Evolutionary conservation across 2,797 vertebrate genomes (phyloP).

Genomic region (Sciurus carolinensis): DNA sequence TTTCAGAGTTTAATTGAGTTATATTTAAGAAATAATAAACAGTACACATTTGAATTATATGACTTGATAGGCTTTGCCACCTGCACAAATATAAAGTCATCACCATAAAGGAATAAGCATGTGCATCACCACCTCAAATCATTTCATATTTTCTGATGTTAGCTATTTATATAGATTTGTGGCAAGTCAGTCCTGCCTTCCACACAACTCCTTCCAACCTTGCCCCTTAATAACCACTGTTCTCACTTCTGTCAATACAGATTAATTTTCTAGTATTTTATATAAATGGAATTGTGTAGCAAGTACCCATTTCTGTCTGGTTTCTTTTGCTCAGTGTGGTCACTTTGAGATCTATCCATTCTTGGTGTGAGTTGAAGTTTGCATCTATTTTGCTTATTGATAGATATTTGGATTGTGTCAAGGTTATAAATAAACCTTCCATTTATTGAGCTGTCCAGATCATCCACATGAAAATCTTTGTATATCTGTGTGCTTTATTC

Average conservation of each 20-base stretch:
- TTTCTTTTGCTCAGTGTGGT: not conserved
- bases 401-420: not conserved
- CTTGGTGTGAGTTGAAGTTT: not conserved
- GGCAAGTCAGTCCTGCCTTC: not conserved
- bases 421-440: not conserved
- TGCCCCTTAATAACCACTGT: not conserved
- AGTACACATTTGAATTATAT: not conserved
- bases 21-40: not conserved
- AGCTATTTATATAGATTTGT: no score
- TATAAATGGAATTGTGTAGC: not conserved
- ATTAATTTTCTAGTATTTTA: not conserved
- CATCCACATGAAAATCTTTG: not conserved
- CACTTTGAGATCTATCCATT: not conserved
- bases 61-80: not conserved
- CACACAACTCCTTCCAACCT: not conserved
- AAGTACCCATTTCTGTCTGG: not conserved
- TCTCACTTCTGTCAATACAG: not conserved
- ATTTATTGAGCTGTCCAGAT: not conserved
- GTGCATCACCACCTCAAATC: no score
- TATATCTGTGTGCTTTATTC: not conserved
- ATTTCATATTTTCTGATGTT: not conserved
- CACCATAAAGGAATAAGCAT: no score
- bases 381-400: not conserved
- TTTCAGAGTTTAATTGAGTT: not conserved
- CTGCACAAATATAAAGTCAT: no score